Conservation (phyloP, 2,797 vertebrate genomes). For the Phoeniculus purpureus region DNA sequence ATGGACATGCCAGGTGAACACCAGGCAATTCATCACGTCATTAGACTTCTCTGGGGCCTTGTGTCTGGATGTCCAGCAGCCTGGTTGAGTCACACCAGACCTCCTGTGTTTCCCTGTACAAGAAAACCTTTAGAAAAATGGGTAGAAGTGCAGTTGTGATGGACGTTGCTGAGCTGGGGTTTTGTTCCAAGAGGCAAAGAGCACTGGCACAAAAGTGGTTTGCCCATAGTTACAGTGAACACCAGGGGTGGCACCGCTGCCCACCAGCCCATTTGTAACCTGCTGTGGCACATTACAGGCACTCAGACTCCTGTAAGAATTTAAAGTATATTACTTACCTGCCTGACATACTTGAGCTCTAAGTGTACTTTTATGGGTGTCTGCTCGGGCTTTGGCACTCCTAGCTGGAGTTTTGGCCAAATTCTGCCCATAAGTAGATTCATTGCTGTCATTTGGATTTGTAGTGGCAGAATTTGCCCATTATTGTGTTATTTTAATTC, state of each 20-base stretch:
- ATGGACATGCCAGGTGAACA: accelerated
- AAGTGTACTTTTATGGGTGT: not conserved
- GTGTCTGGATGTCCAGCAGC: not conserved
- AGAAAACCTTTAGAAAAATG: not conserved
- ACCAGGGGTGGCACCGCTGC: accelerated
- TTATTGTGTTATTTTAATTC: constrained; percentile 73
- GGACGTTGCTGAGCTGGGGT: accelerated
- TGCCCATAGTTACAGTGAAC: accelerated
- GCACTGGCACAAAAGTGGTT: accelerated
- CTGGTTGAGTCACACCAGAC: not conserved
- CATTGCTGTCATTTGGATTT: constrained; percentile 67
- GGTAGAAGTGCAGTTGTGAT: not conserved
- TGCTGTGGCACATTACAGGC: not conserved
- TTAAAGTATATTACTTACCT: not conserved
- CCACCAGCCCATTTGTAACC: not conserved
- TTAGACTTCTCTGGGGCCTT: not conserved
- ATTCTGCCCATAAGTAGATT: not conserved
- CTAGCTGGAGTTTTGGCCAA: constrained; percentile 12
- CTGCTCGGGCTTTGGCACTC: constrained; percentile 27
- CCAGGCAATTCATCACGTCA: not conserved
- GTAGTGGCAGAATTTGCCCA: constrained; percentile 68
- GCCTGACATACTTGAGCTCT: not conserved
- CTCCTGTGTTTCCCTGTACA: not conserved
- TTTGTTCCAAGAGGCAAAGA: not conserved
- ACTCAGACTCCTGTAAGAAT: not conserved